Base-by-base conservation (phyloP, 2,888 invertebrate genomes). In the Philereme vetulata region DNA sequence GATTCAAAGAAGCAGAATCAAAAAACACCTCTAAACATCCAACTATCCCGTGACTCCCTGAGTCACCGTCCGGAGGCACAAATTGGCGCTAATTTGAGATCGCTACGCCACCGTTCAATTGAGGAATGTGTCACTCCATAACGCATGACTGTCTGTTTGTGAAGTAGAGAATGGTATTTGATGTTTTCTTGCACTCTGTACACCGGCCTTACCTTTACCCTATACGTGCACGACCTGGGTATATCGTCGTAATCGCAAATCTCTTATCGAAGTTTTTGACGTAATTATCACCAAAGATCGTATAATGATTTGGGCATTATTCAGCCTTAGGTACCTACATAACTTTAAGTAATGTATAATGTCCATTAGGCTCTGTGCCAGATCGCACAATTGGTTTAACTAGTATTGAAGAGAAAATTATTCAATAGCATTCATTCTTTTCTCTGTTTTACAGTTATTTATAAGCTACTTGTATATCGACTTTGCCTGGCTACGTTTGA, bases 81-180 rank as follows among this genome's bases (percentile, higher is more conserved):
- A 91, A 92, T 92, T 92, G 89, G 83, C 80, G 89, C 88, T 91
- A 91, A 92, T 91, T 91, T 78, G 87, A 86, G 88, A 86, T 85
- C 78, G 75, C 78, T 77, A 74, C 82, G 82, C 81, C 78, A 82
- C 73, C 74, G 79, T 82, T 85, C 90, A 90, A 92, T 91, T 92
- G 90, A 90, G 84, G 88, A 88, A 90, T 91, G 90, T 90, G 89
- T 88, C 91, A 88, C 86, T 85, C 81, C 70, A 82, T 80, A 84
- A 81, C 70, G 72, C 72, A 70, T 69, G 66, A 35, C n/a, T 53
- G 40, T 57, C 50, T 54, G 40, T 57, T 46, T 54, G 35, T 54
- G 54, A 54, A 38, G 51, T 47, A 50, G 9, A 36, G 44, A 21
- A 43, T 43, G 43, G 67, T 68, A 65, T 34, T 7, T 45, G 10